A percentile compares a stretch with the other conserved stretches of the same genome.
Evolutionary conservation across 2,888 invertebrate species (phyloP).

Genomic region (Napeogenes sylphis): DNA sequence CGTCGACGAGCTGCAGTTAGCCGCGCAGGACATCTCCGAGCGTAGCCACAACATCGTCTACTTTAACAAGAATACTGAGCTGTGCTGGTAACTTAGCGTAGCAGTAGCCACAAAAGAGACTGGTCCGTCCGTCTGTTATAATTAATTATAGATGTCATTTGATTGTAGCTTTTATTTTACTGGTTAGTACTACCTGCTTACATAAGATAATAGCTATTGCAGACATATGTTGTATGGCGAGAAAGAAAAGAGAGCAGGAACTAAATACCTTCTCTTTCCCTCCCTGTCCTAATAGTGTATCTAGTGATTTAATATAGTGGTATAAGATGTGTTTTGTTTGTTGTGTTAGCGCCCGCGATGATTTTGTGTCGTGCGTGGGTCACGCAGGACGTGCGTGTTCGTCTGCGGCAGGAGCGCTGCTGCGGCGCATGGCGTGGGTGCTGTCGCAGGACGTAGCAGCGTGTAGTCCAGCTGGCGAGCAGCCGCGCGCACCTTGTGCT

Average conservation of each 20-base stretch:
- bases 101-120: no score
- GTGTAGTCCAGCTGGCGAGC: constrained; percentile 44
- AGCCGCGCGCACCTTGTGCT: constrained; percentile 53
- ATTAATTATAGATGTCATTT: no score
- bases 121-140: no score
- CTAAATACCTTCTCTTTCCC: no score
- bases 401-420: constrained; percentile 47
- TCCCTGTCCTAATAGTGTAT: no score
- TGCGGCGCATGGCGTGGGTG: constrained; percentile 66
- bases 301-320: no score
- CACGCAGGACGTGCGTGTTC: constrained; percentile 59
- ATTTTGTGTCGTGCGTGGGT: constrained; percentile 59
- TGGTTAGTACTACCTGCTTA: no score
- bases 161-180: no score
- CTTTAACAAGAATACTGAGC: constrained; percentile 60
- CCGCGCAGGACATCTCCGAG: constrained; percentile 58
- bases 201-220: no score
- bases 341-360: constrained; percentile 59
- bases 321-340: neutral
- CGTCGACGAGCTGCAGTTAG: constrained; percentile 57
- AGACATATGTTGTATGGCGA: no score
- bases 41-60: constrained; percentile 59
- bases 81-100: constrained; percentile 55
- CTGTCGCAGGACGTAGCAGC: constrained; percentile 66
- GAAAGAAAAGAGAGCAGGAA: no score